Percentiles rank a stretch among this genome's conserved stretches.
Evolutionary conservation across 2,113 vertebrate genomes (phyloP).

Genomic region (Rostratula benghalensis): DNA sequence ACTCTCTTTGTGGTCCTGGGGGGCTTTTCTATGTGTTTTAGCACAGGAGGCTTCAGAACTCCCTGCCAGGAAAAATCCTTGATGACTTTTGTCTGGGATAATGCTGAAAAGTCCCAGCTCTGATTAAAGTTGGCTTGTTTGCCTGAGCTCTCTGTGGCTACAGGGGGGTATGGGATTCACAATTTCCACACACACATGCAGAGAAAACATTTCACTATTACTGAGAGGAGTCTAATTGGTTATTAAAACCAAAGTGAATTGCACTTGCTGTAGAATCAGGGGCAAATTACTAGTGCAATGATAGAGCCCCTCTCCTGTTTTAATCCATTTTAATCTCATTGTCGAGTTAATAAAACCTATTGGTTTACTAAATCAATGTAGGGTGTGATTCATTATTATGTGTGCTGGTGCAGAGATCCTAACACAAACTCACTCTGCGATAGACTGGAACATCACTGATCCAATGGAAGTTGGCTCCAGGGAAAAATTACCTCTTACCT

Average conservation of each 20-base stretch:
- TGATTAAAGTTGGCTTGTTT: not conserved
- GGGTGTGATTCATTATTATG: conserved; percentile 52
- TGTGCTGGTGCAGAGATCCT: not conserved
- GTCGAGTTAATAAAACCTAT: conserved; percentile 62
- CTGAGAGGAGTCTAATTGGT: not conserved
- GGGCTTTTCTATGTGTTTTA: not conserved
- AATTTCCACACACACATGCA: no score
- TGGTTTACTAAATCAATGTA: conserved; percentile 60
- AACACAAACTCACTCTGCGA: not conserved
- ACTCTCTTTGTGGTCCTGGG: not conserved
- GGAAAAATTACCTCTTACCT: conserved; percentile 42
- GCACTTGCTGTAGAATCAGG: conserved; percentile 5
- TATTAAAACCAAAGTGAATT: conserved; percentile 34
- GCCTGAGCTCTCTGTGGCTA: not conserved
- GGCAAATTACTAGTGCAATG: conserved; percentile 35
- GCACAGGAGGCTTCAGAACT: not conserved
- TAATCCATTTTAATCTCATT: conserved; percentile 67
- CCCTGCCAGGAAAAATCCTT: not conserved
- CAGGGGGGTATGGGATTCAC: not conserved
- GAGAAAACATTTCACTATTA: not conserved
- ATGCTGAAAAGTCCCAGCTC: not conserved
- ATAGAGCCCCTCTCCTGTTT: conserved; percentile 31
- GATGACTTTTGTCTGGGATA: not conserved
- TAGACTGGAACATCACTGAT: conserved; percentile 18
- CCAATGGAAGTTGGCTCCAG: conserved; percentile 33